Evolutionary conservation across 2,797 vertebrate species (phyloP), one percentile per base, ranked within the genome.

Genomic region (Myotis pilosus): DNA sequence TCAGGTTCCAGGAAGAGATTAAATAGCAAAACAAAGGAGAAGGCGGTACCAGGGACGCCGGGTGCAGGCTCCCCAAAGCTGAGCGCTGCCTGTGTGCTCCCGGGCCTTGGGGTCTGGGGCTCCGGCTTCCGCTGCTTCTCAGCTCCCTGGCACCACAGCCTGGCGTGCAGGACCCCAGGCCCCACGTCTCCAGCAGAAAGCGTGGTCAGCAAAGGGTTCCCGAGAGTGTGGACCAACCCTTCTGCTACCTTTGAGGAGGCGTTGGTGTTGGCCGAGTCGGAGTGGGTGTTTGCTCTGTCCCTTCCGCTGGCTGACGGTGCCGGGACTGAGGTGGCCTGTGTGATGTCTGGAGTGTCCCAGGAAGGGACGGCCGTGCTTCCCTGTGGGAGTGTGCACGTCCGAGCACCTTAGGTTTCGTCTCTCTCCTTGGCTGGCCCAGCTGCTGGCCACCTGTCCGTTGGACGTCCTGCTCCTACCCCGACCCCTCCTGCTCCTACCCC

Each of bases 321-420:
- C 30, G 49, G 68, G 80, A 47, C 33, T n/a, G 28, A 13, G 64
- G 71, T 38, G 49, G n/a, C 10, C 17, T 41, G 78, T 72, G 72
- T 92, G 0, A 82, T 68, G 89, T 49, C 89, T 64, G 44, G 68
- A 87, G 11, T 51, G n/a, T 28, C 41, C 64, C 51, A 66, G 55
- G 55, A 36, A 41, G 38, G 47, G 16, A 60, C 60, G 19, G 87
- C 41, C 11, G 4, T 8, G 23, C 55, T 68, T 55, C 8, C 76
- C 30, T 33, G 69, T 81, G 62, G 60, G 30, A 16, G 4, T 20
- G 25, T 16, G 10, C 22, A 11, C 23, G 13, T 80, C 25, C 2
- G n/a, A 44, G 15, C 15, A 3, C 41, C 16, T 53, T 16, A n/a
- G 84, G 33, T 19, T 7, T 53, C 72, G 1, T n/a, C 62, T 64